Evolutionary conservation across 92 coral and sea anemone species (phyloP), one percentile per base, ranked within the genome.

Genomic region (Porites lobata): DNA sequence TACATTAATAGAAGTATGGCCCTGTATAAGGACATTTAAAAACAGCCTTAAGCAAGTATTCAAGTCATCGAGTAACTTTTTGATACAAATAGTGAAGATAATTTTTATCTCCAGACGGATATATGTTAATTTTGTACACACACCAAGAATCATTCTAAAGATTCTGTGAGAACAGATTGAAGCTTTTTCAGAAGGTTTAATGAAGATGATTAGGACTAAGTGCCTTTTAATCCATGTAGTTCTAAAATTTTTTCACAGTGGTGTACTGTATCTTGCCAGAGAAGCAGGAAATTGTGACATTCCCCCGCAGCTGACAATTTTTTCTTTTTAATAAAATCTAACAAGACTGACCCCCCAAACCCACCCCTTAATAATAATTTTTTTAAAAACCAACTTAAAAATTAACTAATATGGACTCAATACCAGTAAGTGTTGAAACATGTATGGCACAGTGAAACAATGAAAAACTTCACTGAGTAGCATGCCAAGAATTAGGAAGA

Each of bases 21-120:
- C 63, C 65, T 81, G 59, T 43, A 72, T 8, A 38, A 7, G 24
- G 77, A 72, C 77, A 18, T 50, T 17, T 6, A 14, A n/a, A 66
- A 80, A 19, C 63, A 12, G 19, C 50, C 84, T 65, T 8, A 10
- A 6, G 50, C 81, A 77, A 59, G 22, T 19, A 26, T 83, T 83
- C 4, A 5, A 17, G 43, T 4, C 47, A 38, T 9, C 9, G 70
- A 21, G 4, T 32, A 56, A 71, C 58, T 32, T 14, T 83, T 83
- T 72, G 79, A 83, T 83, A 83, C 79, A 72, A 83, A 82, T 67
- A 2, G 51, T 24, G 20, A 9, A 29, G 69, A 70, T 1, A 77
- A 54, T 15, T 24, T 38, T 69, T 10, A 70, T n/a, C 78, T 70
- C 54, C 69, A 56, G 47, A 15, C 47, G 65, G 67, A 81, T 47